These are phyloP conservation scores for Oreochromis spilurus DNA, from an alignment of 2,113 vertebrate genomes.

Conservation along the genomic window DNA sequence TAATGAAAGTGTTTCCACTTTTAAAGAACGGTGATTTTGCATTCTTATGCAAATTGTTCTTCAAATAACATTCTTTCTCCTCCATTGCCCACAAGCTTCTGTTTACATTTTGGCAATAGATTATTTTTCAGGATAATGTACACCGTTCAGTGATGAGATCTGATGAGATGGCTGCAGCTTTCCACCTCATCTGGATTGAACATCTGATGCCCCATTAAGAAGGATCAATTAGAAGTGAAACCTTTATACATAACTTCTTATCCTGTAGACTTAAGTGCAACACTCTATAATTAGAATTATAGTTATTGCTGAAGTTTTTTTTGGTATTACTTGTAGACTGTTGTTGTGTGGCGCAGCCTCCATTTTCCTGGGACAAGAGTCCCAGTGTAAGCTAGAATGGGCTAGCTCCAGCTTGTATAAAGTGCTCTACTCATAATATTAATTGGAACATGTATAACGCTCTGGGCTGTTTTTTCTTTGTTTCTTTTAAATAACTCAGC, in stretches of 20 bases:
- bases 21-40: neutral
- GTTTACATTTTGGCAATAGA: constrained; percentile 2
- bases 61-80: neutral
- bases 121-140: neutral
- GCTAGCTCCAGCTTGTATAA: neutral
- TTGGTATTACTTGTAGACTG: too few relatives aligned
- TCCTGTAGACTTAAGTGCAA: neutral
- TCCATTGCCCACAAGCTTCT: neutral
- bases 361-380: neutral
- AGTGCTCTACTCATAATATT: neutral
- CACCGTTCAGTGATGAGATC: neutral
- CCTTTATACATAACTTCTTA: neutral
- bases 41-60: neutral
- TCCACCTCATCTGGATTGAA: constrained; percentile 34
- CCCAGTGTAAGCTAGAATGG: neutral
- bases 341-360: neutral
- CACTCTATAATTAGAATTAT: neutral
- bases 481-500: neutral
- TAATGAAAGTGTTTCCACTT: neutral
- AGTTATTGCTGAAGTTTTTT: too few relatives aligned
- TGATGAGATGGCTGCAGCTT: neutral
- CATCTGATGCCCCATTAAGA: constrained; percentile 38
- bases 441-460: neutral
- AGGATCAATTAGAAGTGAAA: constrained; percentile 16
- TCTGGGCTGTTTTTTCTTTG: neutral